Base-by-base conservation (phyloP, 1,140 invertebrate species). In the Euglossa dilemma region DNA sequence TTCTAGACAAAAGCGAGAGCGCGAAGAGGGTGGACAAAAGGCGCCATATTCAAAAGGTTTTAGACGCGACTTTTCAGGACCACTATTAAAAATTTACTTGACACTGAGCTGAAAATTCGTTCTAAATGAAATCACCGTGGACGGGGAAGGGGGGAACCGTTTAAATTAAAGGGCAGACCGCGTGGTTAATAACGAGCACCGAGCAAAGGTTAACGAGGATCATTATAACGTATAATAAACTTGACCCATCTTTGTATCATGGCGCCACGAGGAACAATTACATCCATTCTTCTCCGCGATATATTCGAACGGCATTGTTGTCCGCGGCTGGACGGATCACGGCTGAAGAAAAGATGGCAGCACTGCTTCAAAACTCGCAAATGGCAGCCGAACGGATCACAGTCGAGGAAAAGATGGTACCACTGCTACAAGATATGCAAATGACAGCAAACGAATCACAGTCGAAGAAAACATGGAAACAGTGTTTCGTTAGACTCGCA, bases 161-260 rank as follows among this genome's bases (percentile, higher is more conserved):
- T 16, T 6, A 43, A 73, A 73, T 57, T 57, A 57, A 73, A 57
- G 45, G 1, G 59, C 8, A 36, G 36, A 36, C 59, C 23, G n/a
- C 28, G 4, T 23, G 20, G 54, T 59, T 73, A 72, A 72, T 72
- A 73, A 73, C 71, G 23, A 36, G 1, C 59, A 12, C 2, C 36
- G 36, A n/a, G 6, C n/a, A 57, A 57, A 45, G 16, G 14, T 73
- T 45, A 59, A 73, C 71, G 71, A 73, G 71, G 54, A 75, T 75
- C 73, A 23, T 75, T 75, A 61, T 23, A 50, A 63, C 20, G 59
- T 63, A 75, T 52, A 75, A 63, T 63, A 63, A 75, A 75, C n/a
- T 75, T 75, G 47, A 73, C 54, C 71, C 36, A 25, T 73, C 71
- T 73, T 45, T 73, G 54, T 59, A 57, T 73, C 71, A 18, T 16